Base-by-base conservation (phyloP, 1,140 invertebrate genomes). In the Heliconius melpomene region DNA sequence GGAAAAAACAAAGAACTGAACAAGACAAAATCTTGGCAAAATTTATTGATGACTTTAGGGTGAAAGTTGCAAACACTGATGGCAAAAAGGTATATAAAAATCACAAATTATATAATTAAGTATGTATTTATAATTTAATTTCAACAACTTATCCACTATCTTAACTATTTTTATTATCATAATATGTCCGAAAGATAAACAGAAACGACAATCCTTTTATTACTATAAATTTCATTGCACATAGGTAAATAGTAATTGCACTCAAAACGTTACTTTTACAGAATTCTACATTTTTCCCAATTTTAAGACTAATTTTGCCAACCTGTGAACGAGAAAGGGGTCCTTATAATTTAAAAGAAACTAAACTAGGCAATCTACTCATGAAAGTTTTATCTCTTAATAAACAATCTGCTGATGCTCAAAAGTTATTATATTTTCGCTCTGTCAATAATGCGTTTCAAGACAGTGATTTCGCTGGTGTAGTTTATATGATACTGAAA, bases 311-410 rank as follows among this genome's bases (percentile, higher is more conserved):
- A 18, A 78, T 94, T 6, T 32, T 93, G n/a, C 91, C 93, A 32
- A 82, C 85, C 38, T 81, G 84, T 70, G 91, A 94, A 74, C 83
- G 91, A 54, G 91, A 93, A 77, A 86, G 93, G 75, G 85, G 77
- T 75, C 84, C 92, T 1, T 94, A 93, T 77, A 93, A 93, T 50
- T 81, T 94, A 52, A 93, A 91, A 71, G 90, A 92, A 76, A 84
- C 77, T 7, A 93, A 88, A 80, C 88, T 94, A n/a, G 90, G 88
- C 2, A 76, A 77, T 46, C 54, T 91, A 23, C 79, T 94, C 16
- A 87, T 93, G 7, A 90, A 91, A 77, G 90, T 90, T 7, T 73
- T 94, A 46, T 88, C 88, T 11, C 77, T 92, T 9, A 83, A 85
- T 72, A 89, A 90, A 78, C 77, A 88, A 20, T 90, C 92, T 0